Evolutionary conservation across 2,888 invertebrate genomes (phyloP), one percentile per base, ranked within the genome.

Genomic region (Torymus texanus): DNA sequence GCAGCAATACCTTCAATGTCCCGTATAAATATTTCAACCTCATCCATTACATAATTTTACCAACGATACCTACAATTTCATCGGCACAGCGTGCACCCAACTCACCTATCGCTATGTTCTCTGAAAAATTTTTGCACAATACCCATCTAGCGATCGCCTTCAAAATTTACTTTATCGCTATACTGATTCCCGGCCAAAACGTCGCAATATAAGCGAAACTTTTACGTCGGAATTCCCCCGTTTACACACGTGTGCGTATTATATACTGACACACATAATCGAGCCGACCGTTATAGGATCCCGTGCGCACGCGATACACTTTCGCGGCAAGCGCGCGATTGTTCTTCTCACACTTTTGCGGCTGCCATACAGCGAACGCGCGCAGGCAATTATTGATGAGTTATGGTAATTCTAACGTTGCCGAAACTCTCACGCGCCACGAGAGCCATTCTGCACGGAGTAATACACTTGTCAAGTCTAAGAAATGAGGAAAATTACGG

Each of bases 401-500:
- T 79, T 79, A 79, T 75, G 79, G 79, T 75, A 71, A 79, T 79
- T 59, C 75, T 72, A 75, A 24, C 66, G 72, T 79, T 75, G 62
- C 72, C 79, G 72, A 79, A 75, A 79, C 72, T 75, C 75, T 75
- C 79, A 75, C 78, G 74, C 50, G 53, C 11, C n/a, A 14, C n/a
- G 41, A 24, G 21, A n/a, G 68, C 63, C 71, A 75, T 68, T 63
- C 29, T 67, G 41, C 24, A n/a, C 56, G n/a, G 24, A 56, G 53
- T 78, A 73, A 74, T 68, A 74, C 78, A 68, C 78, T 74, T 78
- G 78, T 74, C 78, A 63, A 58, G 68, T 50, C 68, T 51, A 75
- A 18, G 75, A 68, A 79, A 75, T 55, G 61, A 65, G 71, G 70
- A 66, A 79, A 79, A 75, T 79, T 75, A 68, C 63, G 74, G 61